Evolutionary conservation across 2,797 vertebrate species (phyloP), one percentile per base, ranked within the genome.

Genomic region (Mus caroli): DNA sequence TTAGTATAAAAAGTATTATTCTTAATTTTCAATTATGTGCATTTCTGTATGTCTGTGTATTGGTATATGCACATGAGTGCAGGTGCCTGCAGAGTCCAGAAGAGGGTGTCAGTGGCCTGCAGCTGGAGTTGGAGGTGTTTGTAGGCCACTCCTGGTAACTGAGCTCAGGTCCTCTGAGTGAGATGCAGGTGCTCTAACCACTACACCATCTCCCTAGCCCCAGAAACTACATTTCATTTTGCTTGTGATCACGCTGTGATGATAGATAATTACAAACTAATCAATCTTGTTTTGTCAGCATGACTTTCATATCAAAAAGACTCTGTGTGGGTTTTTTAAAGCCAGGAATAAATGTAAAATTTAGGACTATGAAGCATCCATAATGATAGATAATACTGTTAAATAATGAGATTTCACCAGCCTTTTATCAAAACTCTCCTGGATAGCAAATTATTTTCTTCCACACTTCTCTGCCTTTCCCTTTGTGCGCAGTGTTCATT

Each of bases 191-290:
- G n/a, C 67, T 73, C 67, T 73, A 71, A 71, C 46, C 46, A 87
- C n/a, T 56, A 24, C 7, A 24, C 50, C 9, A 73, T 7, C 67
- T 40, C 22, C 40, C 34, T 26, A 87, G 67, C 22, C 67, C 67
- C 67, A 31, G 50, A 28, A 87, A 56, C 11, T 87, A n/a, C 94
- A 98, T 98, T 98, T 97, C 97, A 98, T 98, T 98, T 98, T 98
- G 97, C 96, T 97, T 97, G 94, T 96, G 98, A 98, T 98, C 98
- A 98, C 97, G 98, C 98, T 98, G 98, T 96, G 98, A 98, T 98
- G 98, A 98, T 97, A 98, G 98, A 98, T 98, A 98, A 98, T 98
- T 98, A 98, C 98, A 98, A 98, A 98, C 97, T 98, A 98, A 98
- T 98, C 98, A 98, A 98, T 98, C 98, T 98, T 13, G 96, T 98